A percentile compares a stretch with the other conserved stretches of the same genome.
phyloP scores from a whole-genome alignment of 2,888 invertebrate species.

The Cactoblastis cactorum region DNA sequence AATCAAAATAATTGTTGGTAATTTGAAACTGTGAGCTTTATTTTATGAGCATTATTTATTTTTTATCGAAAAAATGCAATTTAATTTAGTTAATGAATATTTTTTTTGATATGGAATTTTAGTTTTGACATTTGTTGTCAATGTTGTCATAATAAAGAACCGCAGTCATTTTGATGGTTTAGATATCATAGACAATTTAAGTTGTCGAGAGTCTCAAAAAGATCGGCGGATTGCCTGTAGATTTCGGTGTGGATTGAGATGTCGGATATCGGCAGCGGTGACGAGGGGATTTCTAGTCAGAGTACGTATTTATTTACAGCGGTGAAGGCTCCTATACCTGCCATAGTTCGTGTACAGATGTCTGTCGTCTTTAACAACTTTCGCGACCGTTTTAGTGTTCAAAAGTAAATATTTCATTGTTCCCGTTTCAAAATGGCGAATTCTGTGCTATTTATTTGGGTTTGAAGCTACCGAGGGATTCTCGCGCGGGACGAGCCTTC shows the following conservation, averaged over 20 bases:
- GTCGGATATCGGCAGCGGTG: conserved; percentile 90
- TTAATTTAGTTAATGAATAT: too few species aligned
- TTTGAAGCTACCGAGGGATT: conserved; percentile 26
- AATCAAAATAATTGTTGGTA: too few species aligned
- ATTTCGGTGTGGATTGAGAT: conserved; percentile 81
- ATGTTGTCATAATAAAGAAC: conserved; percentile 33
- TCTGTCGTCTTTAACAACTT: conserved; percentile 44
- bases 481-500: conserved; percentile 31
- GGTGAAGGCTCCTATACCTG: conserved; percentile 37
- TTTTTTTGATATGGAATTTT: neutral
- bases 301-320: conserved; percentile 81
- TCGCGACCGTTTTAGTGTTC: conserved; percentile 52
- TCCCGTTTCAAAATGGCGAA: conserved; percentile 79
- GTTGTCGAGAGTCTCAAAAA: conserved; percentile 62
- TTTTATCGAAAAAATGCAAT: too few species aligned
- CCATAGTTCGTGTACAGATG: conserved; percentile 43
- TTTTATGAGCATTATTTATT: too few species aligned
- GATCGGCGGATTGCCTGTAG: conserved; percentile 74
- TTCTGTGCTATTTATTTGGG: conserved; percentile 44
- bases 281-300: conserved; percentile 89
- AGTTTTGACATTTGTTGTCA: conserved; percentile 17
- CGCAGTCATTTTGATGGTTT: conserved; percentile 63
- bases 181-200: conserved; percentile 63
- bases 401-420: conserved; percentile 78
- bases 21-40: too few species aligned